Base-by-base conservation (phyloP, 2,797 vertebrate species). In the Otus scops region DNA sequence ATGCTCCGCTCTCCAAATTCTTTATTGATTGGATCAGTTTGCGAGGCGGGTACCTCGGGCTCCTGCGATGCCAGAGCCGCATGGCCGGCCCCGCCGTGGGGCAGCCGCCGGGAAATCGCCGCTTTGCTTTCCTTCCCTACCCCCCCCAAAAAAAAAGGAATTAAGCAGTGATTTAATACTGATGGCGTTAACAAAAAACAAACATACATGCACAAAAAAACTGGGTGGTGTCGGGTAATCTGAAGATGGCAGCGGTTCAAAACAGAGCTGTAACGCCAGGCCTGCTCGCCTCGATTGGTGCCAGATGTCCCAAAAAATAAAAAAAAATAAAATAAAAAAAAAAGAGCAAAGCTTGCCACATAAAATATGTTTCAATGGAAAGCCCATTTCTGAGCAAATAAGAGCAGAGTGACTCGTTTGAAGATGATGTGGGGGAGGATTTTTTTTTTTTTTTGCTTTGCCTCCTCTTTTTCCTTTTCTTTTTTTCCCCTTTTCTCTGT, bases 11-110 rank as follows among this genome's bases (percentile, higher is more conserved):
- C 98, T 98, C 98, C 97, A 93, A 98, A 99, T 99, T 99, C 98
- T 98, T 99, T 96, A 98, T 98, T 98, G 98, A 99, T 98, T 98
- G 98, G 99, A 98, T 99, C 98, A 98, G 98, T 98, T 98, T 96
- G 98, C 38, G 95, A 97, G 97, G 92, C 74, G 93, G 96, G 97
- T 95, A 97, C 97, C 96, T 93, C 89, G 36, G 36, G 97, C 95
- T 78, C 56, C 94, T 12, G 87, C 41, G 15, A 70, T 95, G 86
- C 92, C 75, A 26, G 54, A 88, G 96, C 84, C 7, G 38, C 3
- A 14, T 47, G 32, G 48, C 41, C 28, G 1, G 43, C 13, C 39
- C 39, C 0, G 80, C 80, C 53, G 9, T 79, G 82, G 90, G 93
- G 85, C 82, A 70, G 71, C 81, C 54, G 5, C 30, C 1, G 57